Percentiles rank a stretch among this genome's conserved stretches.
These are phyloP conservation scores for Eptatretus atami DNA, from an alignment of 2,797 vertebrate species.

Conservation along the genomic window DNA sequence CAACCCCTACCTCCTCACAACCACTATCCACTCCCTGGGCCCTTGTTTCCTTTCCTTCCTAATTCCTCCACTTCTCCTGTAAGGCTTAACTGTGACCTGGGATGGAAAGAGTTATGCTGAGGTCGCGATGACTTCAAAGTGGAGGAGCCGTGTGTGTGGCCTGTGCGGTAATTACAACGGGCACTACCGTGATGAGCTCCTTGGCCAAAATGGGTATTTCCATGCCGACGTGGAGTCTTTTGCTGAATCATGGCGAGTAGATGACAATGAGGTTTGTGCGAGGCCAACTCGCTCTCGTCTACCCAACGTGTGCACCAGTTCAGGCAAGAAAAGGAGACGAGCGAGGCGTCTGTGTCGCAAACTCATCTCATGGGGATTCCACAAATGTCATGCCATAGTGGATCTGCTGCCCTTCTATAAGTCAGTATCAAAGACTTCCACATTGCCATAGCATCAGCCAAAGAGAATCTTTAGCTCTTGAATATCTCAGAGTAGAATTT, in stretches of 20 bases:
- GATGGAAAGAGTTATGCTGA: constrained; percentile 96
- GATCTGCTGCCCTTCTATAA: constrained; percentile 58
- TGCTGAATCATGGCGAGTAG: constrained; percentile 56
- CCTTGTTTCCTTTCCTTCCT: no score
- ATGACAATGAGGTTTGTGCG: constrained; percentile 58
- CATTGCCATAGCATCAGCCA: background rate
- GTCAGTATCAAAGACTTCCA: constrained; percentile 16
- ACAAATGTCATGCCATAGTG: constrained; percentile 52
- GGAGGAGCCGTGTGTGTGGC: constrained; percentile 61
- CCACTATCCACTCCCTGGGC: no score
- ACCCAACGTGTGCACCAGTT: constrained; percentile 43
- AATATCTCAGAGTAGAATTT: no score
- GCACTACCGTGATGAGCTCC: constrained; percentile 61
- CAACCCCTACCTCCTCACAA: no score
- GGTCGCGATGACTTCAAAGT: constrained; percentile 52
- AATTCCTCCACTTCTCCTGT: background rate
- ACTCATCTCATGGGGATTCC: constrained; percentile 71
- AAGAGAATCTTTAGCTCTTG: no score
- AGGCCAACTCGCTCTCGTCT: constrained; percentile 25
- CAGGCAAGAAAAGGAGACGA: constrained; percentile 53
- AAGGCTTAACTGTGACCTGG: constrained; percentile 89
- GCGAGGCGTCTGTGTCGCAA: constrained; percentile 81
- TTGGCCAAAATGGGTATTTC: constrained; percentile 61
- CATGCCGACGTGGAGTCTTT: constrained; percentile 92
- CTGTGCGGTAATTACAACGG: constrained; percentile 94